Evolutionary conservation across 2,888 invertebrate genomes (phyloP).

Genomic region (Xestia rhomboidea): DNA sequence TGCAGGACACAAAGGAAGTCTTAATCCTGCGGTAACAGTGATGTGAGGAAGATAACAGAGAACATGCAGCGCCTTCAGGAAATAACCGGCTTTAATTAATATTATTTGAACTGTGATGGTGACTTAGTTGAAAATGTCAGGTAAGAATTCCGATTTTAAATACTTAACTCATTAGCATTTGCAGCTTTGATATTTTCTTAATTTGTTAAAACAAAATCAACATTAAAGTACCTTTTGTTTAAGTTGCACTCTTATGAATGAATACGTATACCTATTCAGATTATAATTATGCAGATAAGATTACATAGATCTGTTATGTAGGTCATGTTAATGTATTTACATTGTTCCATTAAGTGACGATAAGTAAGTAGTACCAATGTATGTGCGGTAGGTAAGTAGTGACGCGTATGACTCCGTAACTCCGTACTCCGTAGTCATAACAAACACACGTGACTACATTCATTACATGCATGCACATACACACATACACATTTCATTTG

Average conservation of each 20-base stretch:
- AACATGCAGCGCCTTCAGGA: slow-evolving; percentile 19
- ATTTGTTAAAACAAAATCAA: not conserved
- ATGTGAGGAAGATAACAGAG: slow-evolving; percentile 10
- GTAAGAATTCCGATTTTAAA: slow-evolving; percentile 25
- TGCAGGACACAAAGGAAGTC: slow-evolving; percentile 69
- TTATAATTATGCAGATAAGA: not conserved
- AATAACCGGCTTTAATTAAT: slow-evolving; percentile 1
- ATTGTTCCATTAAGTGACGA: not conserved
- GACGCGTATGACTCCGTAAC: not conserved
- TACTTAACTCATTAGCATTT: not conserved
- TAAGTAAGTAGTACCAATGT: not conserved
- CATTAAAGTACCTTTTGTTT: too few species aligned
- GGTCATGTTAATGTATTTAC: slow-evolving; percentile 4
- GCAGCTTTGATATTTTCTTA: not conserved
- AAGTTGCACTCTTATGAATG: not conserved
- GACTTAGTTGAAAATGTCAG: slow-evolving; percentile 58
- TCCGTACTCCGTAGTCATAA: slow-evolving; percentile 18
- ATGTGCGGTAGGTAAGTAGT: not conserved
- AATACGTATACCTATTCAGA: not conserved
- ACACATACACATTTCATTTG: too few species aligned
- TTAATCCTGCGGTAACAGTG: slow-evolving; percentile 58
- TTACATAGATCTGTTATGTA: not conserved
- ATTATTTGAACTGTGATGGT: slow-evolving; percentile 29
- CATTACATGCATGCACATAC: not conserved
- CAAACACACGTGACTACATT: slow-evolving; percentile 19